Conservation (phyloP, 1,140 invertebrate genomes). For the Sminthurides bifidus region DNA sequence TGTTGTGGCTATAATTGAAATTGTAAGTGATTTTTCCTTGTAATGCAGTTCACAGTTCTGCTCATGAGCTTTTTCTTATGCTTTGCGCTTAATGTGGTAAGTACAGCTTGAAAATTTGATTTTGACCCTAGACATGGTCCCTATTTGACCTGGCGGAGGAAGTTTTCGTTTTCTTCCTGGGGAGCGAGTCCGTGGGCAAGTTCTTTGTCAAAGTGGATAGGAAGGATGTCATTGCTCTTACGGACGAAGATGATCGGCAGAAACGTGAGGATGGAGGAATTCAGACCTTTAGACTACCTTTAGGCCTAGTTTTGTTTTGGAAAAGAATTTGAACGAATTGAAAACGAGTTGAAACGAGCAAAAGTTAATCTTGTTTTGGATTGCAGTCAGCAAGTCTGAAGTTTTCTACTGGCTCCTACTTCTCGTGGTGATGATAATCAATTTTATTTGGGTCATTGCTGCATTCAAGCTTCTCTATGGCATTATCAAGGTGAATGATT, state of each 20-base stretch:
- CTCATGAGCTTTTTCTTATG: too few species aligned
- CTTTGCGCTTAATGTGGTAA: too few species aligned
- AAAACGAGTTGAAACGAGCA: too few species aligned
- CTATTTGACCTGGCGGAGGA: conserved; percentile 1
- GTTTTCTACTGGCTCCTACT: conserved; percentile 4
- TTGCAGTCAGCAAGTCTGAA: background rate
- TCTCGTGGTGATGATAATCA: conserved; percentile 2
- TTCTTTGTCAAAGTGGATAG: conserved; percentile 1
- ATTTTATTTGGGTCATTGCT: background rate
- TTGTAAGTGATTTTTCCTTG: too few species aligned
- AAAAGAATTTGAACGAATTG: too few species aligned
- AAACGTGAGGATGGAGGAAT: too few species aligned
- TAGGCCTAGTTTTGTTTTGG: too few species aligned
- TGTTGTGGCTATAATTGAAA: conserved; percentile 9
- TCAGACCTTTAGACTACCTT: too few species aligned
- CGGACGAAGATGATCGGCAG: too few species aligned
- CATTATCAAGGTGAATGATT: background rate
- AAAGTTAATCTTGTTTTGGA: too few species aligned
- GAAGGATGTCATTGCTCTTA: background rate
- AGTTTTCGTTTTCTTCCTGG: conserved; percentile 2
- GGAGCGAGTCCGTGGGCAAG: background rate
- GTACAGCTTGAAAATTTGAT: too few species aligned
- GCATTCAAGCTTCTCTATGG: conserved; percentile 2
- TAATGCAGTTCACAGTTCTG: too few species aligned
- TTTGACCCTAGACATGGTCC: conserved; percentile 2